A percentile compares a stretch with the other conserved stretches of the same genome.
Evolutionary conservation across 2,888 invertebrate species (phyloP).

Genomic region (Drosophila subsilvestris): DNA sequence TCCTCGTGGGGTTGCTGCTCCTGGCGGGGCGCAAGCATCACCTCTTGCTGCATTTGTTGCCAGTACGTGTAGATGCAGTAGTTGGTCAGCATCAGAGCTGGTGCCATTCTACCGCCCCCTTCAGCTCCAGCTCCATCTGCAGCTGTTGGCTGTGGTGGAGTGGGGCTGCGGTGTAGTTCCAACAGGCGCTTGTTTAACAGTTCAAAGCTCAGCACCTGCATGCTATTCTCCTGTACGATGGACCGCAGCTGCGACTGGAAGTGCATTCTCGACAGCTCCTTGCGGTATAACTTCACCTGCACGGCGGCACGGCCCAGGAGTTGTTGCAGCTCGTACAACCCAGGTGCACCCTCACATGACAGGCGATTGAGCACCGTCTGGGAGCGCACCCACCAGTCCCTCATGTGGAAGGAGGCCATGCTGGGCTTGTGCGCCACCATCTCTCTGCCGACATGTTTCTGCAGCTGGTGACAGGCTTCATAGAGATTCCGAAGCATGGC

Average conservation of each 20-base stretch:
- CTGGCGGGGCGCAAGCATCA: neutral
- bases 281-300: slow-evolving; percentile 3
- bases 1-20: neutral
- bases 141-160: neutral
- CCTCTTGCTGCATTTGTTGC: slow-evolving; percentile 1
- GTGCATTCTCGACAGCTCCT: slow-evolving; percentile 15
- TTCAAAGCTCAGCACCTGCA: slow-evolving; percentile 31
- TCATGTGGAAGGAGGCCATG: slow-evolving; percentile 88
- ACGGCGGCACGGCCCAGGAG: slow-evolving; percentile 11
- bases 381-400: slow-evolving; percentile 87
- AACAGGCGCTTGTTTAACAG: slow-evolving; percentile 57
- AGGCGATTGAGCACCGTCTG: slow-evolving; percentile 85
- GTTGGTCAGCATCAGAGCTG: slow-evolving; percentile 89
- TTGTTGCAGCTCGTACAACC: slow-evolving; percentile 73
- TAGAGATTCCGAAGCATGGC: slow-evolving; percentile 87
- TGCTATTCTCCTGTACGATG: slow-evolving; percentile 40
- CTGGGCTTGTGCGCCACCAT: slow-evolving; percentile 88
- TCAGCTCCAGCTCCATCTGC: slow-evolving; percentile 85
- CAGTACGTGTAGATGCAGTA: slow-evolving; percentile 87
- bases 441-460: slow-evolving; percentile 90
- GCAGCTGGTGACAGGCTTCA: slow-evolving; percentile 90
- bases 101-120: slow-evolving; percentile 80
- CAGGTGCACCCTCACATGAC: slow-evolving; percentile 85
- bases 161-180: neutral
- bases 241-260: slow-evolving; percentile 25